Evolutionary conservation across 2,797 vertebrate genomes (phyloP).

Genomic region (Darevskia nairensis): DNA sequence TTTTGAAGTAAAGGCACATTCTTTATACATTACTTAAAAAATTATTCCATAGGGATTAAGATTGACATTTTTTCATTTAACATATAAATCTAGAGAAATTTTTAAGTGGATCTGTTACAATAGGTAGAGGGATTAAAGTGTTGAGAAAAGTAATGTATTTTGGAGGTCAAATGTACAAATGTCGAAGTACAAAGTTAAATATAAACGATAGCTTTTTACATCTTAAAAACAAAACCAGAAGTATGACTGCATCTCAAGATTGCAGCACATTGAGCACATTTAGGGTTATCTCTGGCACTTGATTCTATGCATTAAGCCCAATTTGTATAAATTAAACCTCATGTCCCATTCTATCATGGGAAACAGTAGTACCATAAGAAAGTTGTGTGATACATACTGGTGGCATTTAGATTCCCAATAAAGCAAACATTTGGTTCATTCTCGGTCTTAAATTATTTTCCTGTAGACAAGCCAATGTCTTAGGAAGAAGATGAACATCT

Average conservation of each 20-base stretch:
- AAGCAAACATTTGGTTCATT: conserved; percentile 64
- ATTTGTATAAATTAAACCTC: conserved; percentile 27
- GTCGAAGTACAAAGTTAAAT: conserved; percentile 61
- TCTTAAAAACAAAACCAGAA: conserved; percentile 60
- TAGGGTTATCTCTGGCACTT: conserved; percentile 32
- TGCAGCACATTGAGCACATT: conserved; percentile 38
- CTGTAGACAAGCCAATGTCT: conserved; percentile 12
- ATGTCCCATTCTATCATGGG: conserved; percentile 3
- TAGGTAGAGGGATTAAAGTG: conserved; percentile 41
- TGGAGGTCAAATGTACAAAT: conserved; percentile 43
- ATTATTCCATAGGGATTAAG: conserved; percentile 34
- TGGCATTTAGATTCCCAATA: conserved; percentile 41
- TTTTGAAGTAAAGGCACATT: conserved; percentile 66
- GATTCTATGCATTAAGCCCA: conserved; percentile 29
- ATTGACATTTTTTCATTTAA: conserved; percentile 25
- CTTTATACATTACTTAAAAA: conserved; percentile 35
- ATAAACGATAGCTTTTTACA: conserved; percentile 46
- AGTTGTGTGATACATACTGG: conserved; percentile 33
- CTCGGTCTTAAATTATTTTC: conserved; percentile 37
- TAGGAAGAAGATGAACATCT: conserved; percentile 87
- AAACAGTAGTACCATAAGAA: neutral
- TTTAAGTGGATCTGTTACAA: conserved; percentile 26
- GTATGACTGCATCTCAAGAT: conserved; percentile 18
- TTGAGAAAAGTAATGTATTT: conserved; percentile 19
- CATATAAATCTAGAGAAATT: conserved; percentile 51